A percentile compares a stretch with the other conserved stretches of the same genome.
These are phyloP conservation scores for Neolamprologus toae DNA, from an alignment of 2,113 vertebrate genomes.

Conservation along the genomic window DNA sequence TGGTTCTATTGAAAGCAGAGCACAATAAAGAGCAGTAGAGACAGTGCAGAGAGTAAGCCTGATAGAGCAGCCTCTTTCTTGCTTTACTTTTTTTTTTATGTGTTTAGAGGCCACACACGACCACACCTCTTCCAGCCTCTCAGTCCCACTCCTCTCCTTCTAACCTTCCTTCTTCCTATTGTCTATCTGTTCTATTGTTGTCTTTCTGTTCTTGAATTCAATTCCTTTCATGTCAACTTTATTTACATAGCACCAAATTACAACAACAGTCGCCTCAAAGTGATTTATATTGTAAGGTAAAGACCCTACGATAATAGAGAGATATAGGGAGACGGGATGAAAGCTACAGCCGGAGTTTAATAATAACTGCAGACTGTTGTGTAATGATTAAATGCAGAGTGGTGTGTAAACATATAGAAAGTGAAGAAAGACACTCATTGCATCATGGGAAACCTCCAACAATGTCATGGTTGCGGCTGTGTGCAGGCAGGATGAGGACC, in stretches of 20 bases:
- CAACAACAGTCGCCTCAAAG: neutral
- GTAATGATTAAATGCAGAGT: neutral
- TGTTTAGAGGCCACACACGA: neutral
- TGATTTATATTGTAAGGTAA: neutral
- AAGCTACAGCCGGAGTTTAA: neutral
- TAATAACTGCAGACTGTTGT: neutral
- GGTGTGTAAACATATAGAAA: neutral
- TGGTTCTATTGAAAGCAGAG: constrained; percentile 5
- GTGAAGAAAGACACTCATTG: neutral
- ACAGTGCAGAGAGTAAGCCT: neutral
- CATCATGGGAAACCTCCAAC: neutral
- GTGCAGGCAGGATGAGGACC: too few species aligned
- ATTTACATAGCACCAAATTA: neutral
- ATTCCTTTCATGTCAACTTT: neutral
- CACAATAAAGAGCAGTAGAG: constrained; percentile 19
- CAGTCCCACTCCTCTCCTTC: neutral
- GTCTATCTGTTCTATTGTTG: neutral
- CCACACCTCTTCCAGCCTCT: neutral
- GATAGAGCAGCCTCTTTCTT: neutral
- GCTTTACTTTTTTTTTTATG: neutral
- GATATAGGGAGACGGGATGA: neutral
- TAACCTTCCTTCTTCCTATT: neutral
- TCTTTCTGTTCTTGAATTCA: neutral
- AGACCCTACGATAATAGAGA: neutral
- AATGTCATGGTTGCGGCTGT: too few species aligned